Base-by-base conservation (phyloP, 2,888 invertebrate species). In the Crioceris asparagi region DNA sequence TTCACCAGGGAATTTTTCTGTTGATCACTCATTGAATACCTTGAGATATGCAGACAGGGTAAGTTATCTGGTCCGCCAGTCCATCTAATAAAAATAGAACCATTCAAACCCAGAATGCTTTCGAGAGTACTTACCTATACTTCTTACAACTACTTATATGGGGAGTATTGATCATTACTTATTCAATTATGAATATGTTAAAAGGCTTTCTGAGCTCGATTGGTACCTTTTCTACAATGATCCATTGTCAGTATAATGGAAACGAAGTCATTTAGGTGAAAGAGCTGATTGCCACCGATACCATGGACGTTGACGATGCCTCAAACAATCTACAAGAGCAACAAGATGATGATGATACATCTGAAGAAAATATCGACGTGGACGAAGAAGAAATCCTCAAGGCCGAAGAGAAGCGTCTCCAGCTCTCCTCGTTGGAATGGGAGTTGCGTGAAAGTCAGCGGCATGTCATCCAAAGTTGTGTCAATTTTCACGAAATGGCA, bases 21-120 rank as follows among this genome's bases (percentile, higher is more conserved):
- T 94, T 62, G 98, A 98, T 61, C 96, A 98, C 68, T 91, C 96
- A 32, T 72, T 98, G 44, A 98, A 99, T 69, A 98, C 98, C 30
- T 72, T 98, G 38, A 76, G 97, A 46, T 98, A 98, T 66, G 98
- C 97, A 3, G 94, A 98, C 71, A 76, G 94, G 54, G 53, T 47
- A 36, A 31, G 40, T n/a, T n/a, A n/a, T n/a, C n/a, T n/a, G n/a
- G n/a, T n/a, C n/a, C n/a, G n/a, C n/a, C n/a, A n/a, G n/a, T n/a
- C n/a, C n/a, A n/a, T n/a, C n/a, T n/a, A n/a, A n/a, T n/a, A n/a
- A n/a, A n/a, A n/a, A n/a, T n/a, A n/a, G n/a, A n/a, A n/a, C n/a
- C n/a, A n/a, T n/a, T n/a, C n/a, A n/a, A n/a, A n/a, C n/a, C n/a
- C n/a, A n/a, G n/a, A n/a, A n/a, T n/a, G n/a, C n/a, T n/a, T n/a